Evolutionary conservation across 2,113 vertebrate species (phyloP).

Genomic region (Aphyosemion australe): DNA sequence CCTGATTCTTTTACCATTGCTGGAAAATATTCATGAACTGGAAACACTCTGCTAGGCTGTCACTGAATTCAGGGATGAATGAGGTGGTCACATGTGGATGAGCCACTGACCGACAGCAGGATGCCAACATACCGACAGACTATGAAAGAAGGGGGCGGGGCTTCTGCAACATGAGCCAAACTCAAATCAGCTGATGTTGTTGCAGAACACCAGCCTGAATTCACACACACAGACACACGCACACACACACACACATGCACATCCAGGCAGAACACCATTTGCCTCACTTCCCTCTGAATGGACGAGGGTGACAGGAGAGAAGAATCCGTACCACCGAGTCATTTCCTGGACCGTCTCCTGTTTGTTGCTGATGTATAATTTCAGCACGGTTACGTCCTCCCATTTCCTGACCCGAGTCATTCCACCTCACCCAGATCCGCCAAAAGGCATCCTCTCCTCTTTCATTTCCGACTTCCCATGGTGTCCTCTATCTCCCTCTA

Average conservation of each 20-base stretch:
- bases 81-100: slow-evolving; percentile 59
- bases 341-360: slow-evolving; percentile 49
- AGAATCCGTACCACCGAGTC: slow-evolving; percentile 35
- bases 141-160: slow-evolving; percentile 8
- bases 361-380: slow-evolving; percentile 38
- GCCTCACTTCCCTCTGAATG: slow-evolving; percentile 48
- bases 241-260: no score
- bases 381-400: slow-evolving; percentile 21
- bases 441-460: slow-evolving; percentile 14
- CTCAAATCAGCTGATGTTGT: slow-evolving; percentile 22
- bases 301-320: slow-evolving; percentile 34
- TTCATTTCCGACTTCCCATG: slow-evolving; percentile 13
- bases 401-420: slow-evolving; percentile 17
- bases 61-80: slow-evolving; percentile 80
- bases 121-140: slow-evolving; percentile 46
- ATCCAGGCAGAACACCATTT: slow-evolving; percentile 42
- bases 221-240: no score
- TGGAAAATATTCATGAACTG: slow-evolving; percentile 78
- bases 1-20: slow-evolving; percentile 48
- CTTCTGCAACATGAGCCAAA: slow-evolving; percentile 24
- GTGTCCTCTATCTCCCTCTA: slow-evolving; percentile 32
- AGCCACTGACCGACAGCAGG: slow-evolving; percentile 46
- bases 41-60: slow-evolving; percentile 78
- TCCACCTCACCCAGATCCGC: slow-evolving; percentile 28
- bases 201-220: slow-evolving; percentile 14